Evolutionary conservation across 2,888 invertebrate species (phyloP).

Genomic region (Caenorhabditis doughertyi): DNA sequence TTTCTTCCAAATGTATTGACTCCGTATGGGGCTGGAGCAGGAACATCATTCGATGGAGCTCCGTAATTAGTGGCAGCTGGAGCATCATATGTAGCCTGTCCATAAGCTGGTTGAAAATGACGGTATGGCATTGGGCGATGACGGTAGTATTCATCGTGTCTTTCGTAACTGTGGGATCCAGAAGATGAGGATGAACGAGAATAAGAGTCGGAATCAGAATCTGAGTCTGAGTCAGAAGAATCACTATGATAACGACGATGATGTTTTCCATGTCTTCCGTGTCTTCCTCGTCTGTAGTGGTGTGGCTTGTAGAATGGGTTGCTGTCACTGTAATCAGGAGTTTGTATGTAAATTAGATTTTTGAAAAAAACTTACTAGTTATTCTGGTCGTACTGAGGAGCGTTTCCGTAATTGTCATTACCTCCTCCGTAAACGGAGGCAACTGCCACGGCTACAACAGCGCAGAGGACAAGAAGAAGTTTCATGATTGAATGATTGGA

Average conservation of each 20-base stretch:
- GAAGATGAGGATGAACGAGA: constrained; percentile 11
- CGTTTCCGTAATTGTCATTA: background rate
- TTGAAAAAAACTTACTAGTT: background rate
- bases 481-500: constrained; percentile 43
- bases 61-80: constrained; percentile 29
- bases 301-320: constrained; percentile 44
- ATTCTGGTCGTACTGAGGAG: background rate
- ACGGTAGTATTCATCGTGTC: constrained; percentile 1
- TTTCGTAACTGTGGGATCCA: constrained; percentile 22
- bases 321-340: constrained; percentile 3
- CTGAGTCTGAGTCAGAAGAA: constrained; percentile 14
- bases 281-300: constrained; percentile 19
- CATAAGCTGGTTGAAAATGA: constrained; percentile 1
- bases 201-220: constrained; percentile 29
- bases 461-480: constrained; percentile 41
- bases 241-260: constrained; percentile 3
- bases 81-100: constrained; percentile 27
- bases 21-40: constrained; percentile 37
- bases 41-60: constrained; percentile 30
- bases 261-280: constrained; percentile 39
- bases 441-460: constrained; percentile 25
- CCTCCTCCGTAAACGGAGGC: constrained; percentile 7
- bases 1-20: constrained; percentile 39
- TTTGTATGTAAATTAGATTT: background rate
- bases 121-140: background rate